Percentiles rank a stretch among this genome's conserved stretches.
phyloP scores from a whole-genome alignment of 2,797 vertebrate genomes.

The Lagothrix lagotricha region DNA sequence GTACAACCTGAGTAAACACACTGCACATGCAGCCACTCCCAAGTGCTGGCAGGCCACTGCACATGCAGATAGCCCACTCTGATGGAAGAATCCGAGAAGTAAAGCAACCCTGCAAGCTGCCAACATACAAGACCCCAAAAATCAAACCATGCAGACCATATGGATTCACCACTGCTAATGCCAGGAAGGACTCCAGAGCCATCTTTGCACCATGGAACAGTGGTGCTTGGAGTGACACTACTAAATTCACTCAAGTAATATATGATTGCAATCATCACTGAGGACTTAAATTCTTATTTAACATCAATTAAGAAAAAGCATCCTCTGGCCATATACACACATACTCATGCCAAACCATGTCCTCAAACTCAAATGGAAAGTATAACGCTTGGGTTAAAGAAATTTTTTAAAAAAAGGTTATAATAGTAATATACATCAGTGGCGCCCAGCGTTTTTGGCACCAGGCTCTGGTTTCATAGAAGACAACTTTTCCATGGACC shows the following conservation, averaged over 20 bases:
- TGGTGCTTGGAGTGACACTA: background rate
- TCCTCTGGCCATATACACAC: background rate
- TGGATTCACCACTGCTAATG: background rate
- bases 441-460: background rate
- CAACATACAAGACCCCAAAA: background rate
- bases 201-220: background rate
- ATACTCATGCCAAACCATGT: background rate
- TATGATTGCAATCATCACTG: background rate
- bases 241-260: background rate
- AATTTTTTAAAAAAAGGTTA: background rate
- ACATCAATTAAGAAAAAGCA: background rate
- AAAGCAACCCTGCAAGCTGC: background rate
- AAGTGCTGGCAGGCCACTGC: background rate
- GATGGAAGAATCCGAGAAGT: background rate
- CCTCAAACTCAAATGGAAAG: constrained; percentile 5
- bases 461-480: background rate
- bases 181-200: background rate
- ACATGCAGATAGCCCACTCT: background rate
- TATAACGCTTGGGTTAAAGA: background rate
- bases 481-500: background rate
- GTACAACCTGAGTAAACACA: background rate
- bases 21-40: background rate
- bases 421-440: background rate
- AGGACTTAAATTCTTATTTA: background rate
- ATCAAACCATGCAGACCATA: background rate